These are phyloP conservation scores for Agrochola lychnidis DNA, from an alignment of 2,888 invertebrate species.

Conservation along the genomic window DNA sequence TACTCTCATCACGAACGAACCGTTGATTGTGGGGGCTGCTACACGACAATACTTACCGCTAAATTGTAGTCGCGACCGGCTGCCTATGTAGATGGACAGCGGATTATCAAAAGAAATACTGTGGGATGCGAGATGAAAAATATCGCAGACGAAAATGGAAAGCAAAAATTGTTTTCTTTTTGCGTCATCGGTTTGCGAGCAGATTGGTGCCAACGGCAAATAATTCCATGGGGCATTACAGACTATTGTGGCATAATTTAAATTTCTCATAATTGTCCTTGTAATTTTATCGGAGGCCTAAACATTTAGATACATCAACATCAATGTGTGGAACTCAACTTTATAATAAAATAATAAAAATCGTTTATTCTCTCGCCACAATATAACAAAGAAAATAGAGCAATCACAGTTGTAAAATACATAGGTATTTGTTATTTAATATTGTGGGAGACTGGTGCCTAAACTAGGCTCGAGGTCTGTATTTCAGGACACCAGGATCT, in stretches of 20 bases:
- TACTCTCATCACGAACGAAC: constrained; percentile 66
- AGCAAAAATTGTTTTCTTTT: not conserved
- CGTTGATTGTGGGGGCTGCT: constrained; percentile 55
- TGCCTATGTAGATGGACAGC: constrained; percentile 50
- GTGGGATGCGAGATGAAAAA: constrained; percentile 22
- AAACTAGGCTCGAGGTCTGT: too few species aligned
- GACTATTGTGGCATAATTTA: not conserved
- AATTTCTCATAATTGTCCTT: not conserved
- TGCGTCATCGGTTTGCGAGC: not conserved
- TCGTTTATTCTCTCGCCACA: too few species aligned
- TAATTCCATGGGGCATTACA: not conserved
- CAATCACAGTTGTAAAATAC: too few species aligned
- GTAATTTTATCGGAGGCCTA: not conserved
- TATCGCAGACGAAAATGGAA: constrained; percentile 21
- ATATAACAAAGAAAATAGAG: too few species aligned
- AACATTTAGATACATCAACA: too few species aligned
- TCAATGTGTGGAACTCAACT: too few species aligned
- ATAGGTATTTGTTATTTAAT: too few species aligned
- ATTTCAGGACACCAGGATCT: too few species aligned
- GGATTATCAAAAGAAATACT: constrained; percentile 53
- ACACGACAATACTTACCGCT: constrained; percentile 64
- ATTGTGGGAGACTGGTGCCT: too few species aligned
- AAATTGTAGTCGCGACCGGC: constrained; percentile 58
- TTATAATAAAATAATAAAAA: too few species aligned
- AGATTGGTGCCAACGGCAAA: not conserved